A percentile compares a stretch with the other conserved stretches of the same genome.
Evolutionary conservation across 2,113 vertebrate genomes (phyloP).

Genomic region (Setophaga petechia): DNA sequence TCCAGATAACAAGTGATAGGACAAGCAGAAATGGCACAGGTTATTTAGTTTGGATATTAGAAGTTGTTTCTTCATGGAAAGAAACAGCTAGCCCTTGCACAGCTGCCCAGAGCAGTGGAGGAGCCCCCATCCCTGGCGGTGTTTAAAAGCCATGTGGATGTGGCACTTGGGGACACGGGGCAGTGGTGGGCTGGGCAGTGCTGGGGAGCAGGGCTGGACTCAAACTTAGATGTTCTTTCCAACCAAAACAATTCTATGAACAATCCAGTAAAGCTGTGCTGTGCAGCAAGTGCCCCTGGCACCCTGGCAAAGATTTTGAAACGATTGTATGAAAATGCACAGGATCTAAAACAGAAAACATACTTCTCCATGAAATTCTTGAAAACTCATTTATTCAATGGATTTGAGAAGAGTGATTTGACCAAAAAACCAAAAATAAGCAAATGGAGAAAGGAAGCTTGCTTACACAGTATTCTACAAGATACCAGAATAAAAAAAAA

Average conservation of each 20-base stretch:
- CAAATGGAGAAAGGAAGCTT: background rate
- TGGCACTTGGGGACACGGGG: background rate
- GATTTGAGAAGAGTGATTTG: background rate
- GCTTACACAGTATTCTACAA: background rate
- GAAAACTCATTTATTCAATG: background rate
- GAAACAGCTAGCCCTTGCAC: background rate
- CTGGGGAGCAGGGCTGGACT: accelerated
- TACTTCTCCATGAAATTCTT: background rate
- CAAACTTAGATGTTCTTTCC: background rate
- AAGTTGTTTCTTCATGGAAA: background rate
- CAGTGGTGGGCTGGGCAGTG: no score
- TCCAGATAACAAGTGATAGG: background rate
- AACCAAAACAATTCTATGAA: background rate
- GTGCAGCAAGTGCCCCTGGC: background rate
- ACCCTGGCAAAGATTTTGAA: background rate
- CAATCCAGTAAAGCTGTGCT: background rate
- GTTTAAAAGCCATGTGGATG: no score
- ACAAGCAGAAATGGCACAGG: background rate
- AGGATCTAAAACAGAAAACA: background rate
- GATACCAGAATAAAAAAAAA: background rate
- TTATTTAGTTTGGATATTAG: background rate
- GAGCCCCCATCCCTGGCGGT: background rate
- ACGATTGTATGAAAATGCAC: background rate
- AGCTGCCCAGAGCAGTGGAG: background rate
- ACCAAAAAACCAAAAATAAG: accelerated